A percentile compares a stretch with the other conserved stretches of the same genome.
Evolutionary conservation across 2,113 vertebrate genomes (phyloP).

Genomic region (Chinchilla lanigera): DNA sequence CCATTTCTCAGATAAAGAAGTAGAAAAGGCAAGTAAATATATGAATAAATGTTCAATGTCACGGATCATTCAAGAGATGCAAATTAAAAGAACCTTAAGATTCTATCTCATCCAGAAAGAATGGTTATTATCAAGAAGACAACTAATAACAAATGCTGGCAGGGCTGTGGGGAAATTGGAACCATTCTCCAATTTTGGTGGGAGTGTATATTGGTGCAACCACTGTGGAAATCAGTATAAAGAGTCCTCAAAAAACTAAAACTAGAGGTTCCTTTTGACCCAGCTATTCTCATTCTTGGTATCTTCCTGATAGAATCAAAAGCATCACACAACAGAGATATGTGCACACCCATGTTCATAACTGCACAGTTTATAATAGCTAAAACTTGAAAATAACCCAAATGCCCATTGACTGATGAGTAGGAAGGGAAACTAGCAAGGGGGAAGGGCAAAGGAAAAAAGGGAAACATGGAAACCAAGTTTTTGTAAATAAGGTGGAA

Average conservation of each 20-base stretch:
- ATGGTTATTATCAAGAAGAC: background rate
- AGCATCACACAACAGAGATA: background rate
- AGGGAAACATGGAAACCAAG: background rate
- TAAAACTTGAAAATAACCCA: background rate
- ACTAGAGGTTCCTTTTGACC: background rate
- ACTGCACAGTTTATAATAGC: background rate
- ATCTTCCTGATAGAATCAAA: background rate
- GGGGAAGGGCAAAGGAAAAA: background rate
- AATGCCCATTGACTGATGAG: background rate
- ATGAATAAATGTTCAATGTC: background rate
- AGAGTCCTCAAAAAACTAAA: background rate
- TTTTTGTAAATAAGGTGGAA: background rate
- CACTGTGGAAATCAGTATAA: background rate
- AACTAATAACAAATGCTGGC: background rate
- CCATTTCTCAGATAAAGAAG: background rate
- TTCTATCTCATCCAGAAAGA: background rate
- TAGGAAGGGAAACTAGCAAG: background rate
- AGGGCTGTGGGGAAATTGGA: background rate
- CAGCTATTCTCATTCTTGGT: background rate
- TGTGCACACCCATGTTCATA: background rate
- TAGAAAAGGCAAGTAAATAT: background rate
- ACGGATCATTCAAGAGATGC: background rate
- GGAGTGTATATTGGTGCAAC: background rate
- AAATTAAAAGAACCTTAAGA: background rate
- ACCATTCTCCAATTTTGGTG: background rate